Base-by-base conservation (phyloP, 2,113 vertebrate species). In the Cercocebus atys region DNA sequence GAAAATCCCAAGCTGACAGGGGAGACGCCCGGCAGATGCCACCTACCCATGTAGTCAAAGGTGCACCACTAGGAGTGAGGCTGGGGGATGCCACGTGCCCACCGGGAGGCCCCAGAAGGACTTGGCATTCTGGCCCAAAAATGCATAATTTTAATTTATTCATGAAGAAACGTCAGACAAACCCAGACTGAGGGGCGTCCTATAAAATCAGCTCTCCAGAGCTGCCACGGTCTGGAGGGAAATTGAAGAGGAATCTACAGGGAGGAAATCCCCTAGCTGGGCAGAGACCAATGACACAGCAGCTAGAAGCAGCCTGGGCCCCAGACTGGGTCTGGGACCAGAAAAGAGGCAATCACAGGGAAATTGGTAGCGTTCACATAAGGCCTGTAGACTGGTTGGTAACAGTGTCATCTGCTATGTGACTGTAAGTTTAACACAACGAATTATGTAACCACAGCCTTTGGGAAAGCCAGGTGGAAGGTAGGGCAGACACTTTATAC, bases 51-150 rank as follows among this genome's bases (percentile, higher is more conserved):
- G 38, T 30, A 13, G 35, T 20, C 14, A 8, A 27, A 40, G n/a
- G 4, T 14, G 6, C 45, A 4, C 25, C 68, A 18, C 50, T 5
- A 17, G 35, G n/a, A 27, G n/a, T 7, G 30, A 52, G 16, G 9
- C 17, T 0, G 4, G 6, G 25, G 10, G 38, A 61, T 14, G 23
- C 0, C 22, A 35, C 0, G 3, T 52, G 7, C 13, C n/a, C 22
- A 0, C 2, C 4, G 6, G 32, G 35, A 6, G 1, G n/a, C 35
- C n/a, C 0, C 3, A 23, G 40, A 3, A 35, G 45, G 17, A 6
- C 47, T 8, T 40, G 25, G 20, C 35, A 25, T 8, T 7, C 64
- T 52, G 5, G 38, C 38, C 59, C 13, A 55, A 59, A 59, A 47
- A 8, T 0, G 5, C 20, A 1, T n/a, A 1, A 40, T 22, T 55